Evolutionary conservation across 2,113 vertebrate genomes (phyloP).

Genomic region (Cynopterus brachyotis): DNA sequence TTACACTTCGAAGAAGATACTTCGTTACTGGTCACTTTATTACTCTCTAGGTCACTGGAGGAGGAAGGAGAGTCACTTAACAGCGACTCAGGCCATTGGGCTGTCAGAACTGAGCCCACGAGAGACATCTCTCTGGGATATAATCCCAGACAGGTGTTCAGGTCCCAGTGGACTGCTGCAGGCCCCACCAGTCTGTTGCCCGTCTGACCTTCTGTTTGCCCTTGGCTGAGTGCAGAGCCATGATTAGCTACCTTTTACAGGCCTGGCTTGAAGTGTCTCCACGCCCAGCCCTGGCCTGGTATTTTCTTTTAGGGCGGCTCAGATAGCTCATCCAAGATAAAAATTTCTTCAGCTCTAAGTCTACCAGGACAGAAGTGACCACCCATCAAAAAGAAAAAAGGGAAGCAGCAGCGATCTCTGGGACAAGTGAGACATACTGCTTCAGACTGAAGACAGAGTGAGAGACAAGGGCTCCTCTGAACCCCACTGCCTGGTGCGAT

Average conservation of each 20-base stretch:
- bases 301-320: conserved; percentile 2
- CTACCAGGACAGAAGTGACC: conserved; percentile 16
- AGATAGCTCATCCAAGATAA: not conserved
- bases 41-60: not conserved
- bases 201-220: not conserved
- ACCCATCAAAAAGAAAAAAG: not conserved
- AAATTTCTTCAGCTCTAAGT: not conserved
- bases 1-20: not conserved
- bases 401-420: not conserved
- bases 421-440: not conserved
- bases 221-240: not conserved
- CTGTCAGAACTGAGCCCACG: not conserved
- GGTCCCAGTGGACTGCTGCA: not conserved
- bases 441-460: not conserved
- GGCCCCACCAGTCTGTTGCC: not conserved
- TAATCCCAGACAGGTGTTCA: not conserved
- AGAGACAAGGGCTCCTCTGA: not conserved
- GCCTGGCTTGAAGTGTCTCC: not conserved
- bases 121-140: not conserved
- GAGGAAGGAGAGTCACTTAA: not conserved
- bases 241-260: not conserved
- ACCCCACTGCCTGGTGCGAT: not conserved
- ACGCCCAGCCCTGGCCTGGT: not conserved
- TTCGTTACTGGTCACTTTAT: not conserved
- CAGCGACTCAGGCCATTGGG: not conserved